Evolutionary conservation across 2,113 vertebrate species (phyloP).

Genomic region (Collichthys lucidus): DNA sequence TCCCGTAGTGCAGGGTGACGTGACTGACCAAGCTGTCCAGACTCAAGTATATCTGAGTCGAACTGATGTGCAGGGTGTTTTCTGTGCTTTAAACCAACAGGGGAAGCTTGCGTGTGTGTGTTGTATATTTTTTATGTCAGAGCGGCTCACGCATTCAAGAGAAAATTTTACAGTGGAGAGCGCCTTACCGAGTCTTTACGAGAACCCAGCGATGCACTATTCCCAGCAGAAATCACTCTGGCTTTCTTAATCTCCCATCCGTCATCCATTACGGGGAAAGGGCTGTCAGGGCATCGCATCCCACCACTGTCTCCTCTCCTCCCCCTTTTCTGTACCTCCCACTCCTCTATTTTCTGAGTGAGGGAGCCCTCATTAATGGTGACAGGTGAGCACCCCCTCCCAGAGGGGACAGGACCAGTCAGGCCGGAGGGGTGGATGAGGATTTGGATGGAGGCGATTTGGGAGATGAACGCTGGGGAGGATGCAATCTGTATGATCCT

Average conservation of each 20-base stretch:
- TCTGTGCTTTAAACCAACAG: slow-evolving; percentile 30
- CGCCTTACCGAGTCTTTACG: slow-evolving; percentile 20
- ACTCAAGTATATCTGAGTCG: too few species aligned
- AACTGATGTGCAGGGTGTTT: too few species aligned
- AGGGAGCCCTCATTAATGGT: slow-evolving; percentile 70
- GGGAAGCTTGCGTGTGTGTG: neutral
- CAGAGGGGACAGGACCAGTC: slow-evolving; percentile 39
- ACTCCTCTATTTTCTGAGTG: neutral
- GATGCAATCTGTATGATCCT: slow-evolving; percentile 26
- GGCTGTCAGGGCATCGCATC: slow-evolving; percentile 36
- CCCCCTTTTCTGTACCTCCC: neutral
- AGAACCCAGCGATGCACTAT: slow-evolving; percentile 8
- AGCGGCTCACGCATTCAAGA: neutral
- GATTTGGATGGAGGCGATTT: slow-evolving; percentile 25
- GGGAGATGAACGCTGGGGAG: slow-evolving; percentile 41
- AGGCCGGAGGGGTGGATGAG: slow-evolving; percentile 53
- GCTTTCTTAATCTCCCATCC: slow-evolving; percentile 58
- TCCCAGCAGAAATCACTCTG: slow-evolving; percentile 55
- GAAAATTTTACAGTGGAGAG: slow-evolving; percentile 8
- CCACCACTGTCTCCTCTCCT: slow-evolving; percentile 17
- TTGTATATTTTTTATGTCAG: too few species aligned
- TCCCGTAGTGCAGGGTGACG: too few species aligned
- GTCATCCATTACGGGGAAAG: slow-evolving; percentile 52
- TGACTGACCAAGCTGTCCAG: too few species aligned
- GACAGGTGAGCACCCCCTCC: slow-evolving; percentile 75